Percentiles rank a stretch among this genome's conserved stretches.
Evolutionary conservation across 2,797 vertebrate genomes (phyloP).

Genomic region (Heliangelus exortis): DNA sequence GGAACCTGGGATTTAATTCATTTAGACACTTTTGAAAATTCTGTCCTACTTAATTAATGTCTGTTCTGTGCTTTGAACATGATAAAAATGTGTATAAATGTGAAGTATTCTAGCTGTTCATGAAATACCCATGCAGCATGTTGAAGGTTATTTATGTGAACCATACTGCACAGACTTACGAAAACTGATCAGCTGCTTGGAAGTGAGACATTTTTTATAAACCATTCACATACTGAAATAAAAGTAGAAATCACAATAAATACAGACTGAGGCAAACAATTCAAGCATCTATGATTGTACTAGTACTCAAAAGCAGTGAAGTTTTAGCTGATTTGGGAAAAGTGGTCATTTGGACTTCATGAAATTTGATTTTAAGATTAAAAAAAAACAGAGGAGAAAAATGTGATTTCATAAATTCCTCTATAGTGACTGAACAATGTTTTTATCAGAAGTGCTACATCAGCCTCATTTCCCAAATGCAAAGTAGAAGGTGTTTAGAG

Average conservation of each 20-base stretch:
- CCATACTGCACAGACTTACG: not conserved
- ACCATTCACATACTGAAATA: not conserved
- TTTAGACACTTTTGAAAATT: conserved; percentile 18
- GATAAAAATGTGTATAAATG: not conserved
- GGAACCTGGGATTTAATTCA: not conserved
- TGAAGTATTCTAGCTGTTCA: not conserved
- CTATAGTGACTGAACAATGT: rapidly evolving
- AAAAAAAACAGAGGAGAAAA: not conserved
- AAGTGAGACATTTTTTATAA: not conserved
- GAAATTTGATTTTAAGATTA: not conserved
- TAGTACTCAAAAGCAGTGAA: not conserved
- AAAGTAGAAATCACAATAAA: not conserved
- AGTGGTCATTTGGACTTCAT: not conserved
- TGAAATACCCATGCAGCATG: not conserved
- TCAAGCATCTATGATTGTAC: not conserved
- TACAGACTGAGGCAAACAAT: not conserved
- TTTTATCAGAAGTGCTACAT: not conserved
- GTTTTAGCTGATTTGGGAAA: not conserved
- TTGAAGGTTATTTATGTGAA: not conserved
- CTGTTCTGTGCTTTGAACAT: not conserved
- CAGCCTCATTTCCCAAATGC: not conserved
- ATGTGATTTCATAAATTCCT: not conserved
- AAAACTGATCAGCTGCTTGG: not conserved
- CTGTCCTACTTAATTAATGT: not conserved
- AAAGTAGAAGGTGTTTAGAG: not conserved